Base-by-base conservation (phyloP, 1,140 invertebrate species). In the Leptonema lineaticorne region DNA sequence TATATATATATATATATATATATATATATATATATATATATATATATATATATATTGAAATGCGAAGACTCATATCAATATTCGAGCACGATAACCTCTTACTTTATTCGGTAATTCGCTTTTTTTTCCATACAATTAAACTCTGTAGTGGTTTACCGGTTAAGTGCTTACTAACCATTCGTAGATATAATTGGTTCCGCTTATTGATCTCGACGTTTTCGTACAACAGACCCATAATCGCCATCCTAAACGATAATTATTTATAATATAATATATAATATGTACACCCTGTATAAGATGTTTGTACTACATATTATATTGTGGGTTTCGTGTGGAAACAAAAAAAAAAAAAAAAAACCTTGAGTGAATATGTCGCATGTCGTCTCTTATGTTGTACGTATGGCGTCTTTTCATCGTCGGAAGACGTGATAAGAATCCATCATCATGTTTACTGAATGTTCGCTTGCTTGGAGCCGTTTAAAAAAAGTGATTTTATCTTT, bases 391-490 rank as follows among this genome's bases (percentile, higher is more conserved):
- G 18, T 26, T 4, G 11, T 53, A 18, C 14, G 50, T 53, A 53
- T 53, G 50, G 50, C 46, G 46, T 20, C 46, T n/a, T 41, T 41
- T 9, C 16, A 16, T n/a, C 16, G 22, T 53, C 20, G 50, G n/a
- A 53, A 24, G 20, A 53, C 50, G 50, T 53, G 50, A 20, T 24
- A 24, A 7, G 50, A 53, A 53, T 53, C 22, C n/a, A 11, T 53
- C 22, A 53, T 53, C 22, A 8, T 53, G 50, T 53, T 53, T 53
- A 53, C 50, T 24, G 22, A 53, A 14, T 53, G 37, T 41, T 41
- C 37, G 9, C 3, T 41, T 33, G 30, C 11, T 33, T 33, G 30
- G 30, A 5, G 30, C 30, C 30, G 30, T 11, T 33, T 5, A 33
- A 33, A 33, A 6, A 33, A 6, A 33, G 5, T 33, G 30, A 33